These are phyloP conservation scores for Elaphurus davidianus DNA, from an alignment of 2,113 vertebrate species.

Conservation along the genomic window DNA sequence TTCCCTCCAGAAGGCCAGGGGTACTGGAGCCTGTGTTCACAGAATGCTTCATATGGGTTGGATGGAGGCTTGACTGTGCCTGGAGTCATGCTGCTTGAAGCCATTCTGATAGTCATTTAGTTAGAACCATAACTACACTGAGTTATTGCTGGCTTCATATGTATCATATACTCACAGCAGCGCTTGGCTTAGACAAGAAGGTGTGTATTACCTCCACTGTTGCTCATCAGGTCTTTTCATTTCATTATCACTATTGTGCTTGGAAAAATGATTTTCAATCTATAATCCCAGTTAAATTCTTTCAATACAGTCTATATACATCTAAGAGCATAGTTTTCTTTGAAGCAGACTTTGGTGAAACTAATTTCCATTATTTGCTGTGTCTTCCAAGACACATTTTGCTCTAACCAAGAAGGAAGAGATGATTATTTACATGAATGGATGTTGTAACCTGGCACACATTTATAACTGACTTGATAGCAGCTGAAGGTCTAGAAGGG, in stretches of 20 bases:
- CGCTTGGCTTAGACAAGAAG: conserved; percentile 64
- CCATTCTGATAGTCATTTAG: not conserved
- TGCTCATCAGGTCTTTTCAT: conserved; percentile 11
- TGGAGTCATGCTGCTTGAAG: not conserved
- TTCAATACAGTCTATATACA: not conserved
- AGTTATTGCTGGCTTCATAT: conserved; percentile 55
- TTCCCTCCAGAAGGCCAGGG: not conserved
- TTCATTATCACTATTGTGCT: not conserved
- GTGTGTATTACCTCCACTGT: not conserved
- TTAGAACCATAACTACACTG: not conserved
- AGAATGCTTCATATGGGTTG: not conserved
- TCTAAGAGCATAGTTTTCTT: not conserved
- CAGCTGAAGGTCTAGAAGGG: not conserved
- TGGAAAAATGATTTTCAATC: conserved; percentile 16
- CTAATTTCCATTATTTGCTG: not conserved
- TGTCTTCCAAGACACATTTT: not conserved
- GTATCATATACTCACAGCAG: not conserved
- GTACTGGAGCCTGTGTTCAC: not conserved
- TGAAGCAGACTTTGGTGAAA: conserved; percentile 32
- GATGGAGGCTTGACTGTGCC: not conserved
- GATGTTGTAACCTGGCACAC: not conserved
- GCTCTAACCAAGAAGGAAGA: conserved; percentile 22
- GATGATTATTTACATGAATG: conserved; percentile 51
- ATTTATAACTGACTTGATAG: not conserved
- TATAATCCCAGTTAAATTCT: conserved; percentile 19